Conservation (phyloP, 2,113 vertebrate genomes). For the Pavo muticus region DNA sequence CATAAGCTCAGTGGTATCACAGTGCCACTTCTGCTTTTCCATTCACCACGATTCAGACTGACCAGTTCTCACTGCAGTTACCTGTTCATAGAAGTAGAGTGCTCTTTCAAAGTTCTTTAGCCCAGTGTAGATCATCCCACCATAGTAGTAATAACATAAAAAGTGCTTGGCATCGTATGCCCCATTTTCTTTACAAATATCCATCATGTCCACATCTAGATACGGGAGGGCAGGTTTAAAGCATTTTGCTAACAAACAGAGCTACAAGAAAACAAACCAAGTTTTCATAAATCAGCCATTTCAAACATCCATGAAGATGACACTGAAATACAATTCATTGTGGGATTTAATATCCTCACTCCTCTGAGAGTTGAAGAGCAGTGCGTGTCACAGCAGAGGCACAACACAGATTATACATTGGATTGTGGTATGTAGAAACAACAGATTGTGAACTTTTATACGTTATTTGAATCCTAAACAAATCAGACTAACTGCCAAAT, state of each 20-base stretch:
- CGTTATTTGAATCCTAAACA: background rate
- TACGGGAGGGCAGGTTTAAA: constrained; percentile 97
- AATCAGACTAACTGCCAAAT: background rate
- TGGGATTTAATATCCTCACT: background rate
- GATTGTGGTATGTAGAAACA: background rate
- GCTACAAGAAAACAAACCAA: constrained; percentile 78
- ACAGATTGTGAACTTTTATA: background rate
- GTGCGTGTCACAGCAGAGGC: background rate
- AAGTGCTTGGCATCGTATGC: constrained; percentile 99
- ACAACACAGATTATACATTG: background rate
- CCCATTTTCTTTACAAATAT: constrained; percentile 99
- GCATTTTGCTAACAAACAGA: constrained; percentile 99
- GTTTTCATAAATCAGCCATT: constrained; percentile 43
- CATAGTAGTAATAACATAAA: constrained; percentile 99
- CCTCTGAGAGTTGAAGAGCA: background rate
- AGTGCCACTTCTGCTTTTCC: background rate
- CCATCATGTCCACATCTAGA: constrained; percentile 99
- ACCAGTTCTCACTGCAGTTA: constrained; percentile 60
- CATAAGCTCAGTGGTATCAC: background rate
- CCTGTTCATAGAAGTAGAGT: constrained; percentile 99
- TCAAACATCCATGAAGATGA: background rate
- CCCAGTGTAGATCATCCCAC: constrained; percentile 99
- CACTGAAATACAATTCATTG: background rate
- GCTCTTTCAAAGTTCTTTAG: constrained; percentile 99
- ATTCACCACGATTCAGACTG: background rate